Conservation (phyloP, 2,113 vertebrate genomes). For the Mirza zaza region DNA sequence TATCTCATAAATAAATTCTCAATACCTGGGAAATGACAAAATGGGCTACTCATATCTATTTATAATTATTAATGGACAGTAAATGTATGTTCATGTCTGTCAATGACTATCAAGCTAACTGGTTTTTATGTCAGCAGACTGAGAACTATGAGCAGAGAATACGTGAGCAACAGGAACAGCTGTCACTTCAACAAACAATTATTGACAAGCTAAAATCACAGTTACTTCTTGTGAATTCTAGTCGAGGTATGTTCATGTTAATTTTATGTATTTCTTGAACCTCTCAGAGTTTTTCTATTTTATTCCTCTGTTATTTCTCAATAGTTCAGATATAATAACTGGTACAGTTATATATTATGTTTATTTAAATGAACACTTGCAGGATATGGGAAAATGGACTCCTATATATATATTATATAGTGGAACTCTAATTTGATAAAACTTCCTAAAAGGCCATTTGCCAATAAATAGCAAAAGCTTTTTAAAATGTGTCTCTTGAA, state of each 20-base stretch:
- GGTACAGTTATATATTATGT: not conserved
- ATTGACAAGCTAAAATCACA: constrained; percentile 89
- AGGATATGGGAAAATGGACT: not conserved
- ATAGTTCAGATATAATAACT: constrained; percentile 23
- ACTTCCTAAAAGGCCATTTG: constrained; percentile 28
- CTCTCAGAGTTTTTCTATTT: constrained; percentile 13
- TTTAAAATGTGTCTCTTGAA: constrained; percentile 37
- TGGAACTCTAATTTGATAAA: constrained; percentile 31
- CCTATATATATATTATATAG: not conserved
- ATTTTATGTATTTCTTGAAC: constrained; percentile 73
- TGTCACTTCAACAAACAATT: constrained; percentile 90
- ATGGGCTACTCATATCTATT: not conserved
- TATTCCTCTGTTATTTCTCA: constrained; percentile 13
- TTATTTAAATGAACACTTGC: constrained; percentile 55
- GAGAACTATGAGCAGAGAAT: constrained; percentile 92
- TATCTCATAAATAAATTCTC: constrained; percentile 11
- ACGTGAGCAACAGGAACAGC: constrained; percentile 91
- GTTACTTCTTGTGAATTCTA: constrained; percentile 83
- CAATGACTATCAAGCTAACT: constrained; percentile 75
- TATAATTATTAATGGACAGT: constrained; percentile 51
- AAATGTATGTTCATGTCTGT: constrained; percentile 49
- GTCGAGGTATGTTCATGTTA: constrained; percentile 82
- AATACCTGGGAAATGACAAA: constrained; percentile 33
- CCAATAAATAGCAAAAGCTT: constrained; percentile 1
- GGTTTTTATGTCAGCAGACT: constrained; percentile 89